These are phyloP conservation scores for Lonchura striata DNA, from an alignment of 2,113 vertebrate species.

Conservation along the genomic window DNA sequence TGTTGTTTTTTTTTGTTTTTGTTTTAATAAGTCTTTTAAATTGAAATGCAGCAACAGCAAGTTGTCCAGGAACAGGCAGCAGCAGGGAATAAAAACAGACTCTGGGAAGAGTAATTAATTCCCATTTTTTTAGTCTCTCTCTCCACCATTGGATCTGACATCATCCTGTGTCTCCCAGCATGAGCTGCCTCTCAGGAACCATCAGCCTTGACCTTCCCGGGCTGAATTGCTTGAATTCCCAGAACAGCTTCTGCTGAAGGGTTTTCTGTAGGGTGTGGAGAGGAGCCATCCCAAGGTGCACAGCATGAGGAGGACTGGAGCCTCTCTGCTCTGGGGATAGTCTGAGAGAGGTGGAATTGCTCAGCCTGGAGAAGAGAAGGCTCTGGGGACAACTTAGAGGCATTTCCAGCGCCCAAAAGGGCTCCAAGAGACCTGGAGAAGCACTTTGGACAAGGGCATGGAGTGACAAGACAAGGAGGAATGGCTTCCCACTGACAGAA, in stretches of 20 bases:
- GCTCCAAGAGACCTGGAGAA: not conserved
- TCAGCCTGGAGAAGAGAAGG: not conserved
- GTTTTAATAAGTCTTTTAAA: not conserved
- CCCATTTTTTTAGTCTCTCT: not conserved
- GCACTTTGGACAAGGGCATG: not conserved
- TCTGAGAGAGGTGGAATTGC: not conserved
- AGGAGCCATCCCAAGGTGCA: rapidly evolving
- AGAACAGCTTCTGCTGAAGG: not conserved
- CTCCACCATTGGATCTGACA: not conserved
- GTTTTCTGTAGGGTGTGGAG: not conserved
- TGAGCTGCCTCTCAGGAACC: not conserved
- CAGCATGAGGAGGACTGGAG: not conserved
- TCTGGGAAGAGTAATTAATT: not conserved
- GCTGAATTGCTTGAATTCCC: not conserved
- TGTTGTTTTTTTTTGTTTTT: no score
- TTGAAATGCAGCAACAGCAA: not conserved
- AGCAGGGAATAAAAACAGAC: not conserved
- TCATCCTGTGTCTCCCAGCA: not conserved
- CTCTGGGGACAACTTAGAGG: not conserved
- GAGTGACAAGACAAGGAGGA: not conserved
- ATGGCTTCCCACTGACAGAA: not conserved
- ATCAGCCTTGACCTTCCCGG: not conserved
- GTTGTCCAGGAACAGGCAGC: not conserved
- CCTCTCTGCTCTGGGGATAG: not conserved
- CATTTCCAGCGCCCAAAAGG: not conserved